Evolutionary conservation across 2,113 vertebrate species (phyloP).

Genomic region (Rattus norvegicus): DNA sequence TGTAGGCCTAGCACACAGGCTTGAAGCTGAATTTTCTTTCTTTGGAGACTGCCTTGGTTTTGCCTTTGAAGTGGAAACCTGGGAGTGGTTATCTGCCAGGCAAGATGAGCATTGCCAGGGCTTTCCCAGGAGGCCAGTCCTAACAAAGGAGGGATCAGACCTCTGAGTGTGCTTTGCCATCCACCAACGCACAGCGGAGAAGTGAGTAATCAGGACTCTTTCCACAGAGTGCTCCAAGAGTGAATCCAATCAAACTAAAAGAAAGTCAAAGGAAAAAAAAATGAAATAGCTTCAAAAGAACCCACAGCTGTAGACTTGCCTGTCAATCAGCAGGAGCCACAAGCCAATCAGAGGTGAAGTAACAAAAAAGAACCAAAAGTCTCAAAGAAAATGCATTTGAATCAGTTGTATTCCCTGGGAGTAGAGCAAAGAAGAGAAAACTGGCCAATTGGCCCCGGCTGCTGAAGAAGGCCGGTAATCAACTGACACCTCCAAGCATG

Average conservation of each 20-base stretch:
- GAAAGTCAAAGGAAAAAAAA: conserved; percentile 64
- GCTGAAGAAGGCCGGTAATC: conserved; percentile 5
- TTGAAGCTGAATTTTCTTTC: conserved; percentile 62
- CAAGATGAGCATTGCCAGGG: conserved; percentile 61
- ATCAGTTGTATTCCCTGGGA: conserved; percentile 56
- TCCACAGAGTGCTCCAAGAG: conserved; percentile 76
- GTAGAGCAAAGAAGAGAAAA: conserved; percentile 8
- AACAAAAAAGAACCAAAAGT: neutral
- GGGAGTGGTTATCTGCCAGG: conserved; percentile 66
- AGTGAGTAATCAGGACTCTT: conserved; percentile 73
- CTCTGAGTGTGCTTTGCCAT: conserved; percentile 64
- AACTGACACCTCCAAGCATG: neutral
- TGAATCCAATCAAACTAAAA: conserved; percentile 80
- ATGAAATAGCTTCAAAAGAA: conserved; percentile 73
- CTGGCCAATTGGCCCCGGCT: neutral
- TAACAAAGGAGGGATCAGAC: conserved; percentile 72
- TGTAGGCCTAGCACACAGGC: neutral
- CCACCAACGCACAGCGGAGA: conserved; percentile 56
- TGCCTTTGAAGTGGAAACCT: conserved; percentile 73
- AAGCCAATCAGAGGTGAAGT: conserved; percentile 77
- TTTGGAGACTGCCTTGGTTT: conserved; percentile 59
- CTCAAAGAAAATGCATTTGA: conserved; percentile 66
- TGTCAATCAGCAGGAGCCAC: conserved; percentile 73
- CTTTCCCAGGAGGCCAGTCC: neutral
- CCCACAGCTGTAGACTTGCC: conserved; percentile 66